Base-by-base conservation (phyloP, 2,113 vertebrate genomes). In the Micromys minutus region DNA sequence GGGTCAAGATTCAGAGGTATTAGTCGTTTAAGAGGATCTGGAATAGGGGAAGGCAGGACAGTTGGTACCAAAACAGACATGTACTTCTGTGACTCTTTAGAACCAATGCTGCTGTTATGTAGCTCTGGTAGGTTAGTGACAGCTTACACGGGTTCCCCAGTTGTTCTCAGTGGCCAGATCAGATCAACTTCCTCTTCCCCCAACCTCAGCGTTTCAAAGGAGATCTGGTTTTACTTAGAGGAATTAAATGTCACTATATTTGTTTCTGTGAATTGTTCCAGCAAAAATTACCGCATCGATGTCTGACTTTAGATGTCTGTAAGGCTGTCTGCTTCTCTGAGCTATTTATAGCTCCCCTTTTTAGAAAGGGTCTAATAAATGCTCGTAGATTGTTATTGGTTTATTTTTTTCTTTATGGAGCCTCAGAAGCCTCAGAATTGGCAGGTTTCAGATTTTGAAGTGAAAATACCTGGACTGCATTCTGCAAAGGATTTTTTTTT, bases 191-290 rank as follows among this genome's bases (percentile, higher is more conserved):
- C 81, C 90, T 50, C 31, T 71, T 71, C 55, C 26, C 45, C 31
- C 47, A 45, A 34, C 36, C 80, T 86, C 74, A 52, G 63, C 84
- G 92, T 94, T 97, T 97, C 94, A 65, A 89, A 95, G 94, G 91
- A 97, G 98, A 95, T 98, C 98, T 98, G 98, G 96, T 98, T 98
- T 98, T 98, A 98, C 96, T 98, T 98, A 98, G 96, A 97, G 96
- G 94, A 98, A 98, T 98, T 97, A 97, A 98, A 98, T 98, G 97
- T 97, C 98, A 96, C 94, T 98, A 34, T 97, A 98, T 98, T 97
- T 98, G 97, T 97, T 98, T 94, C 97, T 98, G 95, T 90, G 97
- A 96, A 96, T 96, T 98, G 97, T 98, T 98, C 97, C 97, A 98
- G 96, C 95, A 96, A 95, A 97, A 97, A 97, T 98, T 98, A 96